A percentile compares a stretch with the other conserved stretches of the same genome.
These are phyloP conservation scores for Bungarus multicinctus DNA, from an alignment of 2,113 vertebrate genomes.

Conservation along the genomic window DNA sequence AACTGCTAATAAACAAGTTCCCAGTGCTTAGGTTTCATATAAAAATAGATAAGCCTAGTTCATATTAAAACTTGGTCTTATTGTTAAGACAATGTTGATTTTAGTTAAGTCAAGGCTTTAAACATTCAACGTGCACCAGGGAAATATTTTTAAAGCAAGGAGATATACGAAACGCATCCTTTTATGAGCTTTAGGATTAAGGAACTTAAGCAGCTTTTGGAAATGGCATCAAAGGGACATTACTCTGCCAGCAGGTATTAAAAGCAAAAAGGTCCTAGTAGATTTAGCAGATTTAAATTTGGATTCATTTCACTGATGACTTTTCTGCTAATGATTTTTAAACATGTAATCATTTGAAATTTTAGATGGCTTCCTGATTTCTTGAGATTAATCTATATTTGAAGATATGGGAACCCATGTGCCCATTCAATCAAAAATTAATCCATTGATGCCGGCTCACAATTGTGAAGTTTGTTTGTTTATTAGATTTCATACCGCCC, in stretches of 20 bases:
- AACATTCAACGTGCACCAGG: background rate
- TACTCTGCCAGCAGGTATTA: slow-evolving; percentile 45
- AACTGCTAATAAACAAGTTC: background rate
- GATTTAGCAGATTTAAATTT: slow-evolving; percentile 55
- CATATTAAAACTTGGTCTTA: slow-evolving; percentile 2
- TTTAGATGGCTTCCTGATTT: slow-evolving; percentile 21
- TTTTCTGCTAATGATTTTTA: slow-evolving; percentile 55
- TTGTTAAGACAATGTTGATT: slow-evolving; percentile 19
- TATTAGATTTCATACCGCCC: too few species aligned
- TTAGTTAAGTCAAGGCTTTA: background rate
- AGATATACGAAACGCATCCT: slow-evolving; percentile 24
- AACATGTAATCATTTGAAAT: slow-evolving; percentile 50
- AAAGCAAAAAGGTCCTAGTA: slow-evolving; percentile 56
- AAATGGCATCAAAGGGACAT: slow-evolving; percentile 47
- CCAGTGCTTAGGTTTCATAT: too few species aligned
- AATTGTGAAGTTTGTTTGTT: too few species aligned
- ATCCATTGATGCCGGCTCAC: background rate
- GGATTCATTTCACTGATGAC: slow-evolving; percentile 65
- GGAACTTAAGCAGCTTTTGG: slow-evolving; percentile 59
- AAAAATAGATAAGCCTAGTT: background rate
- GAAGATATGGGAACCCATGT: background rate
- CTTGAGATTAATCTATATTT: background rate
- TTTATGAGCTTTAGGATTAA: slow-evolving; percentile 54
- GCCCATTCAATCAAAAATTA: background rate
- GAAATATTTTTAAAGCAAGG: background rate